Percentiles rank a stretch among this genome's conserved stretches.
phyloP scores from a whole-genome alignment of 2,888 invertebrate genomes.

The Drosophila mayaguana region DNA sequence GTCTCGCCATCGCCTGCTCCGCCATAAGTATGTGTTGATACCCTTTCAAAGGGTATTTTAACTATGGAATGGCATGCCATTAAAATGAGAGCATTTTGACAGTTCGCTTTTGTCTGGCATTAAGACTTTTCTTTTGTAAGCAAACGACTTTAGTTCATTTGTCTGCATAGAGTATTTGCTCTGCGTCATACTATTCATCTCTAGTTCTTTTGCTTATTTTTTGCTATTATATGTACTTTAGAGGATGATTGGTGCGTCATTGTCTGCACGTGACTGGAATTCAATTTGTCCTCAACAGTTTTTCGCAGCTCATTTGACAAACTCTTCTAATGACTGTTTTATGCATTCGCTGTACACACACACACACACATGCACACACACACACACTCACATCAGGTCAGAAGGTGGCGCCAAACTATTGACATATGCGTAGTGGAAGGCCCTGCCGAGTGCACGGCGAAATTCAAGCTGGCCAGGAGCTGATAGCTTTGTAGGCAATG shows the following conservation, averaged over 20 bases:
- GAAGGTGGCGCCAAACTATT: slow-evolving; percentile 34
- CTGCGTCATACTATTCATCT: not conserved
- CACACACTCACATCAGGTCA: slow-evolving; percentile 8
- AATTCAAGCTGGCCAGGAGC: slow-evolving; percentile 28
- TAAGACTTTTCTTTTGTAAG: not conserved
- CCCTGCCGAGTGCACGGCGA: slow-evolving; percentile 35
- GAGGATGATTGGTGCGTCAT: slow-evolving; percentile 72
- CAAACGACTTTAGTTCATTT: not conserved
- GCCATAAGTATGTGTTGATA: not conserved
- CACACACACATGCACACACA: not conserved
- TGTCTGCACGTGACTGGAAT: slow-evolving; percentile 70
- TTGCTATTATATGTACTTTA: slow-evolving; percentile 27
- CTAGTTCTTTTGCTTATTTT: slow-evolving; percentile 6
- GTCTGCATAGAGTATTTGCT: not conserved
- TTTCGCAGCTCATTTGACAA: slow-evolving; percentile 66
- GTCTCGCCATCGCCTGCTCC: not conserved
- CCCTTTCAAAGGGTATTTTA: not conserved
- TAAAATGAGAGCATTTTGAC: not conserved
- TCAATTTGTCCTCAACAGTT: slow-evolving; percentile 53
- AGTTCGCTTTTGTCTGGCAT: not conserved
- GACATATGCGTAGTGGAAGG: slow-evolving; percentile 29
- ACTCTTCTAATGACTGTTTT: slow-evolving; percentile 59
- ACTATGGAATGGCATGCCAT: not conserved
- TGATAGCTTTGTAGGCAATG: slow-evolving; percentile 28
- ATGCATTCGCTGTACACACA: slow-evolving; percentile 35